Percentiles rank a stretch among this genome's conserved stretches.
These are phyloP conservation scores for Apotomis turbidana DNA, from an alignment of 2,888 invertebrate species.

Conservation along the genomic window DNA sequence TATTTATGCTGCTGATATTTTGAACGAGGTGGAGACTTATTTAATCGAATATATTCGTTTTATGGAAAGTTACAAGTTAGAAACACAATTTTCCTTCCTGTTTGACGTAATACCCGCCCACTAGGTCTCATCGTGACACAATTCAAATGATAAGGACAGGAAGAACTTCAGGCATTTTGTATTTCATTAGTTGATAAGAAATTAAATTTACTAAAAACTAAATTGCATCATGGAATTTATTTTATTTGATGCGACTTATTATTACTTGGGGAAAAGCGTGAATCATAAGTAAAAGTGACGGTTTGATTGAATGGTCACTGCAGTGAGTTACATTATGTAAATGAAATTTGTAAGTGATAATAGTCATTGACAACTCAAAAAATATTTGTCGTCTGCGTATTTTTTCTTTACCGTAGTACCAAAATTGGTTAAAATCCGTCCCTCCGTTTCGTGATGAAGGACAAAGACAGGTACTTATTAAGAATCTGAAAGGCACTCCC, in stretches of 20 bases:
- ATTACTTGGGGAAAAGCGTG: background rate
- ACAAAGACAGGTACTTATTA: no score
- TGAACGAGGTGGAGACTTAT: background rate
- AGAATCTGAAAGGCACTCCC: no score
- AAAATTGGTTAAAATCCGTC: no score
- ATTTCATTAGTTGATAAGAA: slow-evolving; percentile 26
- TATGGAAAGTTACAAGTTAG: background rate
- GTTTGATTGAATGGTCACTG: no score
- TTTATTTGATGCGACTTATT: background rate
- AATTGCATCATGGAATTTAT: background rate
- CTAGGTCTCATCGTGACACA: slow-evolving; percentile 3
- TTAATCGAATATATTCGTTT: background rate
- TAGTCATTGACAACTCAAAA: no score
- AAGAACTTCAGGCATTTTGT: slow-evolving; percentile 7
- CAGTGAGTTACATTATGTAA: no score
- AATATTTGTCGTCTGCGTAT: no score
- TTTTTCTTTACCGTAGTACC: no score
- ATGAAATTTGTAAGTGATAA: no score
- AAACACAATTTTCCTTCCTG: slow-evolving; percentile 9
- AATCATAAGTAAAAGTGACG: no score
- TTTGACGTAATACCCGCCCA: slow-evolving; percentile 19
- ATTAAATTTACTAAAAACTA: slow-evolving; percentile 19
- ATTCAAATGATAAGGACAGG: slow-evolving; percentile 19
- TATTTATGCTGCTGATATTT: background rate
- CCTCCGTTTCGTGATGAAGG: no score